Percentiles rank a stretch among this genome's conserved stretches.
Evolutionary conservation across 2,888 invertebrate genomes (phyloP).

Genomic region (Scaptomyza polygonia): DNA sequence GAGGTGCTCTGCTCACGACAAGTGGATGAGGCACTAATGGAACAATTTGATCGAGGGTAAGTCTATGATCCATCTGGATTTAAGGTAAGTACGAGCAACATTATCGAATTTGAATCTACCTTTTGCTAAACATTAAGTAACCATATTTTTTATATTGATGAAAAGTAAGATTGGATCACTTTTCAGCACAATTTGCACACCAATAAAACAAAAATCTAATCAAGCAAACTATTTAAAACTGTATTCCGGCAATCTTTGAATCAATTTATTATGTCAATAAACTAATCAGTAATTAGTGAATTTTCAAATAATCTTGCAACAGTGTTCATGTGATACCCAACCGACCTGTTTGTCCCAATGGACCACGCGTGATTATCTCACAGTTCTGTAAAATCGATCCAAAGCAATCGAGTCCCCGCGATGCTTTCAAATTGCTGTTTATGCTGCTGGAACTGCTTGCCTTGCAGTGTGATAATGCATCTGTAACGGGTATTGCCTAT

Average conservation of each 20-base stretch:
- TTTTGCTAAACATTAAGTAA: too few species aligned
- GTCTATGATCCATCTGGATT: slow-evolving; percentile 14
- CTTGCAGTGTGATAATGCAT: slow-evolving; percentile 71
- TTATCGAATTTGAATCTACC: too few species aligned
- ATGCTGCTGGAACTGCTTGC: slow-evolving; percentile 76
- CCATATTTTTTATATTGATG: too few species aligned
- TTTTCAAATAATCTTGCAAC: too few species aligned
- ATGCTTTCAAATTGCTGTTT: slow-evolving; percentile 76
- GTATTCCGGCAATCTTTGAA: too few species aligned
- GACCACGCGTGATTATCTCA: slow-evolving; percentile 71
- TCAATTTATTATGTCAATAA: too few species aligned
- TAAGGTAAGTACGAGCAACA: too few species aligned
- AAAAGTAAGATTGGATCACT: too few species aligned
- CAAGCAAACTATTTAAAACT: too few species aligned
- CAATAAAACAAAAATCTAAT: too few species aligned
- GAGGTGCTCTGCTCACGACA: slow-evolving; percentile 69
- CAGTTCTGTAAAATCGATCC: slow-evolving; percentile 74
- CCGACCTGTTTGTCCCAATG: slow-evolving; percentile 54
- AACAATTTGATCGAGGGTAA: slow-evolving; percentile 70
- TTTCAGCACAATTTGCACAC: too few species aligned
- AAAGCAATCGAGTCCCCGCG: slow-evolving; percentile 64
- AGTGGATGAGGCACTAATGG: slow-evolving; percentile 61
- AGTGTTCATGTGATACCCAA: slow-evolving; percentile 65
- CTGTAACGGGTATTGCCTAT: slow-evolving; percentile 65
- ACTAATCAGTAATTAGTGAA: too few species aligned